Conservation (phyloP, 64 coral and sea anemone genomes). For the Catalaphyllia jardinei region DNA sequence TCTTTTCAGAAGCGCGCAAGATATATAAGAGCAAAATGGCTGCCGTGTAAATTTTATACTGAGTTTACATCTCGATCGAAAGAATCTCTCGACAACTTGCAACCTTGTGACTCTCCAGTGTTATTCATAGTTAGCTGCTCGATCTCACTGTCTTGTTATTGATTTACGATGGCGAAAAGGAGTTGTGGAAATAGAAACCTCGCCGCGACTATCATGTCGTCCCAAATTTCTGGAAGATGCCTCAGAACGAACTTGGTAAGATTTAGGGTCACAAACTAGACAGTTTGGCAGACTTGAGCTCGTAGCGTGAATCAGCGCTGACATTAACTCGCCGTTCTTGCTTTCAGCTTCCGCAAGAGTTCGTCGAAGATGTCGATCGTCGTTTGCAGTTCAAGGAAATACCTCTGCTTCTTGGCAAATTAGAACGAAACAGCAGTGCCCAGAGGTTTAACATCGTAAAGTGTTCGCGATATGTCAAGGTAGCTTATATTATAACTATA, state of each 20-base stretch:
- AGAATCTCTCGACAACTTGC: not conserved
- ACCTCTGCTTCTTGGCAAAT: slow-evolving; percentile 47
- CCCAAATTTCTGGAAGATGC: slow-evolving; percentile 37
- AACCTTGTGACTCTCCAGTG: not conserved
- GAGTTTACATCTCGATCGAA: slow-evolving; percentile 7
- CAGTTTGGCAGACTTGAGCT: not conserved
- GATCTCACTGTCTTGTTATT: not conserved
- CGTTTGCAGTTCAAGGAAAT: slow-evolving; percentile 72
- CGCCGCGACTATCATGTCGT: slow-evolving; percentile 16
- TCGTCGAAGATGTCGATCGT: slow-evolving; percentile 73
- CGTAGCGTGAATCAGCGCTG: not conserved
- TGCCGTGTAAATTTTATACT: not conserved
- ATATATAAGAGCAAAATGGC: slow-evolving; percentile 35
- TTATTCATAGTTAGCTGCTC: not conserved
- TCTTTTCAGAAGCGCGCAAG: slow-evolving; percentile 6
- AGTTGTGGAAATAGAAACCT: slow-evolving; percentile 29
- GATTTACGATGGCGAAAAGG: slow-evolving; percentile 17
- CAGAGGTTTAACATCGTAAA: slow-evolving; percentile 64
- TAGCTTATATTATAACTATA: slow-evolving; percentile 5
- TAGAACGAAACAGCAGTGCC: slow-evolving; percentile 48
- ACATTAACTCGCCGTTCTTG: not conserved
- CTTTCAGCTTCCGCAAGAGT: slow-evolving; percentile 64
- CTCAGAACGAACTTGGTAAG: slow-evolving; percentile 22
- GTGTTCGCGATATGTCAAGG: slow-evolving; percentile 63
- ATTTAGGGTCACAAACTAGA: not conserved